These are phyloP conservation scores for Acropternis orthonyx DNA, from an alignment of 2,797 vertebrate genomes.

Conservation along the genomic window DNA sequence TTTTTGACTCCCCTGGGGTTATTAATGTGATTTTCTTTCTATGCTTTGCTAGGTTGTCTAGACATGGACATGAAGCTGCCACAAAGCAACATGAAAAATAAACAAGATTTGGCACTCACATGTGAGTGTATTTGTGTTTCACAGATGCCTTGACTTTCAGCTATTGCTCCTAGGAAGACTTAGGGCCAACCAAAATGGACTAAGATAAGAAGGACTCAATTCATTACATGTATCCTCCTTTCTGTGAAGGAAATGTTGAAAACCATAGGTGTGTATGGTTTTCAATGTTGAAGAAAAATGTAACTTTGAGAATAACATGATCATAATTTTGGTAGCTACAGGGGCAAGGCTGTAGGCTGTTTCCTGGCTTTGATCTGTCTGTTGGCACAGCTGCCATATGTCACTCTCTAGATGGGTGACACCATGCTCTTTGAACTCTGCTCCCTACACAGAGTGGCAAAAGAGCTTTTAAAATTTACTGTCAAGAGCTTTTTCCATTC, in stretches of 20 bases:
- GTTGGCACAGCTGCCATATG: background rate
- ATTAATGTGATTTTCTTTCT: background rate
- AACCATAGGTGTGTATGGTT: background rate
- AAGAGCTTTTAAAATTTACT: constrained; percentile 35
- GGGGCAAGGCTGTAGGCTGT: background rate
- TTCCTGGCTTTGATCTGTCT: background rate
- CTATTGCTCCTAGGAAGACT: background rate
- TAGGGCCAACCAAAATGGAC: background rate
- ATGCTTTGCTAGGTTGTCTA: background rate
- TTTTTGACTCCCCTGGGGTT: background rate
- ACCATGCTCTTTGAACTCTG: background rate
- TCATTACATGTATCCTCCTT: background rate
- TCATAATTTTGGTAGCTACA: background rate
- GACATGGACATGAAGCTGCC: background rate
- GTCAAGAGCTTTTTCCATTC: background rate
- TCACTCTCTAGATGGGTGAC: background rate
- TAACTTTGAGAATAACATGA: background rate
- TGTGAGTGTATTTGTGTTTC: background rate
- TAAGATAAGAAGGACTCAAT: background rate
- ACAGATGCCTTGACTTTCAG: background rate
- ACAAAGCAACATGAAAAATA: background rate
- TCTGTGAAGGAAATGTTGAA: background rate
- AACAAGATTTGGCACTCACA: background rate
- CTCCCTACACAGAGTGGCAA: background rate
- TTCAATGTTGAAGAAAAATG: background rate